Percentiles rank a stretch among this genome's conserved stretches.
Evolutionary conservation across 1,140 invertebrate species (phyloP).

Genomic region (Bombus waltoni): DNA sequence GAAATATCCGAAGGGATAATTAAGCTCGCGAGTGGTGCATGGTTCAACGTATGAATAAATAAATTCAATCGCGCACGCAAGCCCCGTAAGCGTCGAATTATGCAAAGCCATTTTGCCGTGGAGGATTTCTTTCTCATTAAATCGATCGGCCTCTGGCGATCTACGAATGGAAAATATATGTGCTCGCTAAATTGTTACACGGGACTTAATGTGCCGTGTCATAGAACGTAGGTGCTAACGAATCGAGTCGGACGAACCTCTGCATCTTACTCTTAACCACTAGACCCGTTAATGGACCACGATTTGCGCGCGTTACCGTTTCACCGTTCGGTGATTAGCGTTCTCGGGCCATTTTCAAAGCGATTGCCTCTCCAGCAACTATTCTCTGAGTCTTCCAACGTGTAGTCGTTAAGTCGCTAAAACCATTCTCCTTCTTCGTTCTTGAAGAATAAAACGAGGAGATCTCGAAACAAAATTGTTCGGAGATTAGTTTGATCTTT

Average conservation of each 20-base stretch:
- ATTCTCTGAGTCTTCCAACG: not conserved
- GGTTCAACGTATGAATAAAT: slow-evolving; percentile 9
- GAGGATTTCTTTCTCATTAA: not conserved
- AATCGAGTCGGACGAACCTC: not conserved
- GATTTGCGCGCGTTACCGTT: slow-evolving; percentile 33
- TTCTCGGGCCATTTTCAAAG: slow-evolving; percentile 20
- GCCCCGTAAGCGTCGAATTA: slow-evolving; percentile 2
- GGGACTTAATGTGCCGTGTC: slow-evolving; percentile 33
- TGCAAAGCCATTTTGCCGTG: not conserved
- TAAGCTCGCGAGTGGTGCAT: slow-evolving; percentile 26
- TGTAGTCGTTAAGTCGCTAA: not conserved
- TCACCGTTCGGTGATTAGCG: slow-evolving; percentile 17
- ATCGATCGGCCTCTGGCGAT: not conserved
- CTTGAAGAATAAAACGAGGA: not conserved
- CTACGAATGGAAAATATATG: slow-evolving; percentile 20
- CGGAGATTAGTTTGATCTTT: not conserved
- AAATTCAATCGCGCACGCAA: not conserved
- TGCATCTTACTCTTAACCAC: not conserved
- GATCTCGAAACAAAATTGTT: not conserved
- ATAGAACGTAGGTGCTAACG: slow-evolving; percentile 38
- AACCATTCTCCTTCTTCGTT: not conserved
- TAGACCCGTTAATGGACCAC: slow-evolving; percentile 9
- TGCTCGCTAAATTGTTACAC: slow-evolving; percentile 28
- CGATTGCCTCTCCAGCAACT: not conserved
- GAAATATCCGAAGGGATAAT: slow-evolving; percentile 56